These are phyloP conservation scores for Acrobasis suavella DNA, from an alignment of 2,888 invertebrate genomes.

Conservation along the genomic window DNA sequence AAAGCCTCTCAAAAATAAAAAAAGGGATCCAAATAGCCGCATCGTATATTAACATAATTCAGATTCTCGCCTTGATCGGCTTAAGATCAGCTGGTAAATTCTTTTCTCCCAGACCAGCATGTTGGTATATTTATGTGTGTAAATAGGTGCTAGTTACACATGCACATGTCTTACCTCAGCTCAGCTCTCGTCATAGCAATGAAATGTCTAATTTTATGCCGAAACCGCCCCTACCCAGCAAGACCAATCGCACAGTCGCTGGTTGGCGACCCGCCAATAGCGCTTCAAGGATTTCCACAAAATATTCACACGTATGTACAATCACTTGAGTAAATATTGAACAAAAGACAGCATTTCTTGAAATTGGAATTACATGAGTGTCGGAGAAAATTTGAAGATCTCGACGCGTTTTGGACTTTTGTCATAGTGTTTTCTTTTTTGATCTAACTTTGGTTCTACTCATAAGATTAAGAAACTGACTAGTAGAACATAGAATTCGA, in stretches of 20 bases:
- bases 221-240: constrained; percentile 9
- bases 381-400: neutral
- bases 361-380: neutral
- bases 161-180: neutral
- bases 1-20: too few species aligned
- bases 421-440: too few species aligned
- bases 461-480: too few species aligned
- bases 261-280: constrained; percentile 6
- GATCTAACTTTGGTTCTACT: too few species aligned
- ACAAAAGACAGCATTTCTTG: constrained; percentile 5
- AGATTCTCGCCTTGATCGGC: too few species aligned
- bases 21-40: too few species aligned
- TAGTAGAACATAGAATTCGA: too few species aligned
- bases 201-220: neutral
- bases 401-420: too few species aligned
- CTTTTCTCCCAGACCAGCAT: too few species aligned
- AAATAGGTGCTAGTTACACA: neutral
- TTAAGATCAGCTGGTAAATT: too few species aligned
- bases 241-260: constrained; percentile 9
- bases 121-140: too few species aligned
- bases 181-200: neutral
- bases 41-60: too few species aligned
- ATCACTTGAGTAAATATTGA: constrained; percentile 12
- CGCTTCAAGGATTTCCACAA: constrained; percentile 1
- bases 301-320: constrained; percentile 13